These are phyloP conservation scores for Lathronympha strigana DNA, from an alignment of 2,888 invertebrate genomes.

Conservation along the genomic window DNA sequence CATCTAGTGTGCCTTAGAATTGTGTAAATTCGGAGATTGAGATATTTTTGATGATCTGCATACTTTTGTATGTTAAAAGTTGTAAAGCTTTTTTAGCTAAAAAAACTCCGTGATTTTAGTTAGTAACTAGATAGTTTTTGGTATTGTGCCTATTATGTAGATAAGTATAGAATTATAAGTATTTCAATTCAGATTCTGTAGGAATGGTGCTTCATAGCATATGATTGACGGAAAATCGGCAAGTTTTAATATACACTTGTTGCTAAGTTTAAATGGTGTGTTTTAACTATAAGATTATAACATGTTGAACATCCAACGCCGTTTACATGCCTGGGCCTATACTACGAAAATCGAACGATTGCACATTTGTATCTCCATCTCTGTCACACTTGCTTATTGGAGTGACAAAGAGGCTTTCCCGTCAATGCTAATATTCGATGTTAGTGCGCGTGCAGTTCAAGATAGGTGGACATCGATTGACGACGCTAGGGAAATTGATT, in stretches of 20 bases:
- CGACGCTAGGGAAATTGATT: slow-evolving; percentile 14
- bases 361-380: no score
- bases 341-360: no score
- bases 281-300: no score
- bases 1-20: slow-evolving; percentile 14
- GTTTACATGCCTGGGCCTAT: no score
- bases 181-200: neutral
- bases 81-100: neutral
- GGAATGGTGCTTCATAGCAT: neutral
- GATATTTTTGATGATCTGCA: slow-evolving; percentile 22
- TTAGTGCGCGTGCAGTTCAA: no score
- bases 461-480: no score
- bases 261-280: neutral
- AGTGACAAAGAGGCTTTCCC: no score
- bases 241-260: neutral
- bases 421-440: no score
- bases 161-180: neutral
- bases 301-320: no score
- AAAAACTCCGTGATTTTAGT: slow-evolving; percentile 18
- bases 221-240: neutral
- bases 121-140: slow-evolving; percentile 17
- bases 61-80: slow-evolving; percentile 14
- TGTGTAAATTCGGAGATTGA: slow-evolving; percentile 1
- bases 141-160: slow-evolving; percentile 16
- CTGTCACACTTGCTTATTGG: no score